phyloP scores from a whole-genome alignment of 2,797 vertebrate species.

The Sebastes nivosus region DNA sequence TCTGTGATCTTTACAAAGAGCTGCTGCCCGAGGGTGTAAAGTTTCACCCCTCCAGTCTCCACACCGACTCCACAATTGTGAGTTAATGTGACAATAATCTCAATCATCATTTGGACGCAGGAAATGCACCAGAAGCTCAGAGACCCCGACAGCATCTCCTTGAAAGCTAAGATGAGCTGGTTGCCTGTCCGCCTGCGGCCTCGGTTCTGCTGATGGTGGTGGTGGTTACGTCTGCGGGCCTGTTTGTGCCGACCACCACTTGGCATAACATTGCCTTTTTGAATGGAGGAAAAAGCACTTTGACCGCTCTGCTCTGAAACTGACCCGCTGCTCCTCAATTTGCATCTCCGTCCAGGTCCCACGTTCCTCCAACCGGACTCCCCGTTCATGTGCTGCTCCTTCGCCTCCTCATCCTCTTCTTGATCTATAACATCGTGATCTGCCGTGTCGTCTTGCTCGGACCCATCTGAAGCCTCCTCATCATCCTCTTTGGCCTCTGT shows the following conservation, averaged over 20 bases:
- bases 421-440: slow-evolving; percentile 59
- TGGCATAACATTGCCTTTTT: slow-evolving; percentile 72
- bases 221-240: slow-evolving; percentile 80
- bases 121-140: slow-evolving; percentile 87
- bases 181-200: slow-evolving; percentile 74
- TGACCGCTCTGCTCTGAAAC: slow-evolving; percentile 65
- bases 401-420: slow-evolving; percentile 73
- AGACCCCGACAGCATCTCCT: slow-evolving; percentile 82
- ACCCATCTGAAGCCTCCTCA: slow-evolving; percentile 55
- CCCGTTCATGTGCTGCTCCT: slow-evolving; percentile 73
- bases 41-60: slow-evolving; percentile 82
- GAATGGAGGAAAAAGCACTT: slow-evolving; percentile 66
- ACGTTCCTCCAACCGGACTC: slow-evolving; percentile 71
- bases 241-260: slow-evolving; percentile 85
- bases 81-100: slow-evolving; percentile 87
- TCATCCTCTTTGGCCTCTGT: slow-evolving; percentile 63
- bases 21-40: slow-evolving; percentile 82
- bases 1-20: slow-evolving; percentile 82
- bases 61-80: slow-evolving; percentile 85
- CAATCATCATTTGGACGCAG: slow-evolving; percentile 87
- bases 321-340: slow-evolving; percentile 65
- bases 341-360: slow-evolving; percentile 73
- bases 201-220: slow-evolving; percentile 80
- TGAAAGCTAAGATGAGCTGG: slow-evolving; percentile 76
- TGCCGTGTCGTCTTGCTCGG: slow-evolving; percentile 43